Evolutionary conservation across 2,797 vertebrate genomes (phyloP).

Genomic region (Otolemur crassicaudatus): DNA sequence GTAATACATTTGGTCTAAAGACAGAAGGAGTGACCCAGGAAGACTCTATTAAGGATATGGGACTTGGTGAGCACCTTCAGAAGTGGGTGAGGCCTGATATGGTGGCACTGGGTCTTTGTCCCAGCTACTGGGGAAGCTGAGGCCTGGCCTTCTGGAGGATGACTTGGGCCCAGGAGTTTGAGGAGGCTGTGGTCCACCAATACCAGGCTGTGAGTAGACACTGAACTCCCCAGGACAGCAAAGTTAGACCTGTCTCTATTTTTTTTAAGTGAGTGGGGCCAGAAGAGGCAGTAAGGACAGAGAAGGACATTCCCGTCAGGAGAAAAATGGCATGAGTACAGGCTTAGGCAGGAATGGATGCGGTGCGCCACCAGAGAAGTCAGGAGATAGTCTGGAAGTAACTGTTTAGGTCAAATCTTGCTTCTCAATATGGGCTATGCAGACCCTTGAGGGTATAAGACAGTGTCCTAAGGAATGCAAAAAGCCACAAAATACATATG

Average conservation of each 20-base stretch:
- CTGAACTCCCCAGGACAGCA: not conserved
- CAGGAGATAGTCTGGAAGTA: conserved; percentile 11
- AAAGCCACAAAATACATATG: not conserved
- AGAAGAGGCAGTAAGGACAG: not conserved
- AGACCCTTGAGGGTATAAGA: not conserved
- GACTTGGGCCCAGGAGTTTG: not conserved
- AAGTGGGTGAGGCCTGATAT: not conserved
- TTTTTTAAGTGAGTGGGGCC: not conserved
- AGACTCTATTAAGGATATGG: not conserved
- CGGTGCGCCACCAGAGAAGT: not conserved
- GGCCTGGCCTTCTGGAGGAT: not conserved
- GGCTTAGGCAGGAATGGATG: not conserved
- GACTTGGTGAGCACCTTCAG: not conserved
- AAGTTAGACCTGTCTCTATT: not conserved
- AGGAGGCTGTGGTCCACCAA: not conserved
- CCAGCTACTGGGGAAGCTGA: not conserved
- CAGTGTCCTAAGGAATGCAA: not conserved
- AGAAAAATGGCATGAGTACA: not conserved
- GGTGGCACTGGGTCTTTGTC: not conserved
- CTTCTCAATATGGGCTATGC: not conserved
- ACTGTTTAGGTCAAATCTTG: conserved; percentile 17
- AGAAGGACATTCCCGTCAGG: not conserved
- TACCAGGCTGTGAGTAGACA: not conserved
- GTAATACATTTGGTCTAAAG: not conserved
- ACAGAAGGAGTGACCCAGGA: not conserved